phyloP scores from a whole-genome alignment of 2,888 invertebrate genomes.

The Hydrotaea diabolus region DNA sequence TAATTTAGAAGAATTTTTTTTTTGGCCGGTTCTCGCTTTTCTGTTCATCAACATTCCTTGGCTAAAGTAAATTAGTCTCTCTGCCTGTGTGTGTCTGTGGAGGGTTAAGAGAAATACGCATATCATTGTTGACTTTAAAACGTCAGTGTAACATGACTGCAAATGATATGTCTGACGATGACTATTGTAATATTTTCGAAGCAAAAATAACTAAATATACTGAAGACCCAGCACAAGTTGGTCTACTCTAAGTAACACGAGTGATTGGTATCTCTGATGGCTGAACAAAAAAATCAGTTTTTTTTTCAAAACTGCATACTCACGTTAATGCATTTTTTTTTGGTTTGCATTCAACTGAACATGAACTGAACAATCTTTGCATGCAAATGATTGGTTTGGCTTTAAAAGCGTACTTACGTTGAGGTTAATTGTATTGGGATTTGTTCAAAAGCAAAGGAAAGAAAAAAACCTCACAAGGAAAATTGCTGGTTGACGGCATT shows the following conservation, averaged over 20 bases:
- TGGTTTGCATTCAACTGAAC: constrained; percentile 1
- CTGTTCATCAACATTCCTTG: neutral
- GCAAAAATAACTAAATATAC: neutral
- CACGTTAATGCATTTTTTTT: constrained; percentile 38
- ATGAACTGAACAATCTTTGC: constrained; percentile 57
- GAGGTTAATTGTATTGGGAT: constrained; percentile 41
- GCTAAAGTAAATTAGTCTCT: neutral
- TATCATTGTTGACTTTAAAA: constrained; percentile 4
- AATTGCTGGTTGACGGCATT: neutral
- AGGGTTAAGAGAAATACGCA: neutral
- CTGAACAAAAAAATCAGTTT: neutral
- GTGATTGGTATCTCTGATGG: neutral
- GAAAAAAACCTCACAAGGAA: neutral
- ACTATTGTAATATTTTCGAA: neutral
- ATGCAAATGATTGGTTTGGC: constrained; percentile 53
- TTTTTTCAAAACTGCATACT: constrained; percentile 38
- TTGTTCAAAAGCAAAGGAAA: neutral
- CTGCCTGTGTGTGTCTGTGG: too few relatives aligned
- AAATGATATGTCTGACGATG: neutral
- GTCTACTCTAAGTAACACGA: neutral
- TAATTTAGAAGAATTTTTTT: neutral
- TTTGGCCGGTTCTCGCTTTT: neutral
- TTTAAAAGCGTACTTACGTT: constrained; percentile 21
- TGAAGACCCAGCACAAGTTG: neutral
- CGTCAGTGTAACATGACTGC: neutral